These are phyloP conservation scores for Monopis laevigella DNA, from an alignment of 2,888 invertebrate genomes.

Conservation along the genomic window DNA sequence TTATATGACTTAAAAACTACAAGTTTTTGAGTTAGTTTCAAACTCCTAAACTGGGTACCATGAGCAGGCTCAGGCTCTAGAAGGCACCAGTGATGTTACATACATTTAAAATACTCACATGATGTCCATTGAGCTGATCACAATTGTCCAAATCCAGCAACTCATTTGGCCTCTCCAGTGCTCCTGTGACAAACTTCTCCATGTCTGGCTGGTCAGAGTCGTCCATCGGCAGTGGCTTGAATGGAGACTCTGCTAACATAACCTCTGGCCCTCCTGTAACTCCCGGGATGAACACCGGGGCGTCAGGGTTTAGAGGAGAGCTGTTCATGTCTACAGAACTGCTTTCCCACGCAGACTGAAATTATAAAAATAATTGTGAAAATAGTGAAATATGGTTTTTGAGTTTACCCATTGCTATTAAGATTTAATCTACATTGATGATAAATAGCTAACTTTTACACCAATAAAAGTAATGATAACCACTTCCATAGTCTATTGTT, in stretches of 20 bases:
- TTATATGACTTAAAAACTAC: too few species aligned
- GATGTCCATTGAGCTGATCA: conserved; percentile 67
- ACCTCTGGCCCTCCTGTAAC: conserved; percentile 55
- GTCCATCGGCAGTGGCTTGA: conserved; percentile 72
- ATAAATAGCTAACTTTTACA: too few species aligned
- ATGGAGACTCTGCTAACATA: conserved; percentile 76
- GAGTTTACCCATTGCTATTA: too few species aligned
- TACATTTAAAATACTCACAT: conserved; percentile 44
- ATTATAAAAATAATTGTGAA: conserved; percentile 19
- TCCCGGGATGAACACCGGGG: conserved; percentile 84
- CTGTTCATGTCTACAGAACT: conserved; percentile 74
- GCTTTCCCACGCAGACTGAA: conserved; percentile 59
- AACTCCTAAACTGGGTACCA: too few species aligned
- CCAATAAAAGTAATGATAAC: too few species aligned
- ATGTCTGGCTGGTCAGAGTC: conserved; percentile 70
- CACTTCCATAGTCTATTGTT: too few species aligned
- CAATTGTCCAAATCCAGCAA: conserved; percentile 56
- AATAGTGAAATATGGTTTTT: too few species aligned
- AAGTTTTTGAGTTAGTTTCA: too few species aligned
- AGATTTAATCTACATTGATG: too few species aligned
- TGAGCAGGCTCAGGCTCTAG: too few species aligned
- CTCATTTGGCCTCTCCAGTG: conserved; percentile 71
- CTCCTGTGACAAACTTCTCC: conserved; percentile 72
- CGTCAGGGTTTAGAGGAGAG: conserved; percentile 84
- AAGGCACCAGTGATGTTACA: too few species aligned